phyloP scores from a whole-genome alignment of 2,797 vertebrate genomes.

The Spinus pinus region DNA sequence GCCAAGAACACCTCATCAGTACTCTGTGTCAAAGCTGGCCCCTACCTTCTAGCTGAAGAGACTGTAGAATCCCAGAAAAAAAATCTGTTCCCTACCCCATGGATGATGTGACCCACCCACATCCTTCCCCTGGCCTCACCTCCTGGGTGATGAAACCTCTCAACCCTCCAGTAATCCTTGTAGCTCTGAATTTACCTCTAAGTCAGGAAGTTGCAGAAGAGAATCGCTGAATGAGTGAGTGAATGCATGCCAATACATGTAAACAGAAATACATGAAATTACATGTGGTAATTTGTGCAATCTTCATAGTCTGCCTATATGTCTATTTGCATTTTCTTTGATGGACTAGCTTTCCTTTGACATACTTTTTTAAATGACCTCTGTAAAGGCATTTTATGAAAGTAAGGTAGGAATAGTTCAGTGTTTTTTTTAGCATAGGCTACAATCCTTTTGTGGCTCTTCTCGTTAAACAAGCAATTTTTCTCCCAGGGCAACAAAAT shows the following conservation, averaged over 20 bases:
- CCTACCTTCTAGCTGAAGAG: not conserved
- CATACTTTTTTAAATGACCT: not conserved
- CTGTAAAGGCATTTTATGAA: not conserved
- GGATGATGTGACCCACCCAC: not conserved
- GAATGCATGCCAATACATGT: not conserved
- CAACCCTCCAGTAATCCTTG: not conserved
- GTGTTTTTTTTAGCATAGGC: not conserved
- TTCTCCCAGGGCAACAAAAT: slow-evolving; percentile 16
- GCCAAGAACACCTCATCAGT: slow-evolving; percentile 2
- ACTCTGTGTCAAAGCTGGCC: not conserved
- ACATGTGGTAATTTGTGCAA: not conserved
- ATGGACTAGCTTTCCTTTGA: slow-evolving; percentile 8
- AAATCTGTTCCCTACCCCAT: not conserved
- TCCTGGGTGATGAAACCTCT: not conserved
- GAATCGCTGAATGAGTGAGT: not conserved
- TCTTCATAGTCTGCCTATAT: not conserved
- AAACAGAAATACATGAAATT: not conserved
- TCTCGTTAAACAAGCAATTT: not conserved
- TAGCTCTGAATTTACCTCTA: not conserved
- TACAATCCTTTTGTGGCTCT: not conserved
- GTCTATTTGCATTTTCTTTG: slow-evolving; percentile 21
- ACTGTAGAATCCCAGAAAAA: not conserved
- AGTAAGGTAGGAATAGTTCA: not conserved
- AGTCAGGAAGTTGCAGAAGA: not conserved
- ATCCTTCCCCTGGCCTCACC: not conserved